Base-by-base conservation (phyloP, 2,797 vertebrate species). In the Dendrocincla fuliginosa region DNA sequence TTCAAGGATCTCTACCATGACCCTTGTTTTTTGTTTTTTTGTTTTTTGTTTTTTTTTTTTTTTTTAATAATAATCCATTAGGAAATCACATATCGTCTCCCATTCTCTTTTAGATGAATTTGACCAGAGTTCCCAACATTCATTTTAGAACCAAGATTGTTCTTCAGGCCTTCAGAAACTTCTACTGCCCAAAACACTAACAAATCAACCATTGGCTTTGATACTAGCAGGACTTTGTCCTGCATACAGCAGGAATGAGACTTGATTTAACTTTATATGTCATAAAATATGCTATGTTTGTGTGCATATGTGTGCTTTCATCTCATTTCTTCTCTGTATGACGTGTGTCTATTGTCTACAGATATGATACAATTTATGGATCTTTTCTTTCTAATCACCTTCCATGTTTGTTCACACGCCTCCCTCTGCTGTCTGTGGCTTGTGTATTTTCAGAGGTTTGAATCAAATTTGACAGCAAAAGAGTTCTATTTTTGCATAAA, bases 341-440 rank as follows among this genome's bases (percentile, higher is more conserved):
- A 37, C 23, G 10, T 25, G 13, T 23, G 70, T 27, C 18, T 80
- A 16, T 33, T 41, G 16, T 27, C 23, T 75, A 32, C 12, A 68
- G 53, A 16, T 5, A 23, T 63, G 35, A 4, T 55, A 41, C 35
- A 81, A 33, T 3, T 60, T 46, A 35, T 0, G 0, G 5, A 7
- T 20, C 17, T 83, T 75, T 60, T 67, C 37, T 55, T 76, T 61
- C 64, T 82, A 53, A 82, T 71, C n/a, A 18, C 15, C 3, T 65
- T 83, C 41, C 14, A 18, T 0, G 0, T 44, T 71, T 84, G 6
- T 28, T 91, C 32, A 55, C 24, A 41, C 3, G 14, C 2, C 11
- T 49, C 22, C 64, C 16, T 44, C 69, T 80, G 13, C 9, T 63
- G 19, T 24, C 42, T 56, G 18, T 47, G 24, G 27, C 46, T 11